A percentile compares a stretch with the other conserved stretches of the same genome.
Evolutionary conservation across 1,140 invertebrate species (phyloP).

Genomic region (Plectrocnemia conspersa): DNA sequence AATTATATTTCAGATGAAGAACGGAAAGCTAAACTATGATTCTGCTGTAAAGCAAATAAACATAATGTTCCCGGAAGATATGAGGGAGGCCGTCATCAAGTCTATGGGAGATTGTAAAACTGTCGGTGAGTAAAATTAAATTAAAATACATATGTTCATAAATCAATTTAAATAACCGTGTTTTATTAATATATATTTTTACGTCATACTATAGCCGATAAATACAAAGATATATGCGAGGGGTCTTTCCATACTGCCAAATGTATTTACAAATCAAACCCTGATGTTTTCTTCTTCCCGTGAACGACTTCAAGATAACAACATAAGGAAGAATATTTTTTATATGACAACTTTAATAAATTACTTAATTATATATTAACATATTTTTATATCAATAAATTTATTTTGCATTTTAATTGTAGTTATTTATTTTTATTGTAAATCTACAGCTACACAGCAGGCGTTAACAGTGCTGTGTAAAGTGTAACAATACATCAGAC

Average conservation of each 20-base stretch:
- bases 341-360: too few species aligned
- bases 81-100: slow-evolving; percentile 45
- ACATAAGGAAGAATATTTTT: too few species aligned
- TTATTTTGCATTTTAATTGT: too few species aligned
- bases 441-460: too few species aligned
- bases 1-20: slow-evolving; percentile 46
- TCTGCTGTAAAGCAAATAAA: slow-evolving; percentile 48
- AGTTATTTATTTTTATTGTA: too few species aligned
- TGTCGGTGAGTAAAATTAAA: slow-evolving; percentile 40
- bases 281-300: slow-evolving; percentile 44
- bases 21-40: slow-evolving; percentile 48
- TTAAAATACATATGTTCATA: neutral
- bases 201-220: slow-evolving; percentile 44
- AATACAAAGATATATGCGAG: slow-evolving; percentile 48
- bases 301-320: slow-evolving; percentile 36
- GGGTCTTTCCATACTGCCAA: slow-evolving; percentile 45
- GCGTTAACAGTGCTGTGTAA: too few species aligned
- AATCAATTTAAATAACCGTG: neutral
- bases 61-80: slow-evolving; percentile 47
- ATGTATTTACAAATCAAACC: slow-evolving; percentile 47
- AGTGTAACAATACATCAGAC: too few species aligned
- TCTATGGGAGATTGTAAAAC: slow-evolving; percentile 45
- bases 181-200: slow-evolving; percentile 8
- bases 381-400: too few species aligned
- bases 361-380: too few species aligned